These are phyloP conservation scores for Dipodomys ordii DNA, from an alignment of 2,113 vertebrate species.

Conservation along the genomic window DNA sequence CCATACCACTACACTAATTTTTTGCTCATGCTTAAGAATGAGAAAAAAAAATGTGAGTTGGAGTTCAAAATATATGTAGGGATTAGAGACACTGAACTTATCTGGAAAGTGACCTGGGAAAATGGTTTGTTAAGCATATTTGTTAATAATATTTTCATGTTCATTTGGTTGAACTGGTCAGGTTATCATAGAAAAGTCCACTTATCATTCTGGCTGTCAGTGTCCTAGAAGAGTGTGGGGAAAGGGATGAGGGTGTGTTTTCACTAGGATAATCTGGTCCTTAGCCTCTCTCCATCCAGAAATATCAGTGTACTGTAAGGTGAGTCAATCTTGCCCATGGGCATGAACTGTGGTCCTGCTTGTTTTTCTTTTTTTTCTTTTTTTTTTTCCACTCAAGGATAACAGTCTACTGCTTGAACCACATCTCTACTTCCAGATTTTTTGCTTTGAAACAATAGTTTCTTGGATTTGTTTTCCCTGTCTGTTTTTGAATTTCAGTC, in stretches of 20 bases:
- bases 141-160: not conserved
- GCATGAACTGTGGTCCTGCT: too few species aligned
- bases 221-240: not conserved
- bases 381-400: too few species aligned
- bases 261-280: not conserved
- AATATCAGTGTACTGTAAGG: not conserved
- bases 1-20: not conserved
- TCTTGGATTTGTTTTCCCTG: too few species aligned
- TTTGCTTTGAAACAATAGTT: too few species aligned
- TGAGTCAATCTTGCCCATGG: not conserved
- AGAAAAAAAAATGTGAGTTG: not conserved
- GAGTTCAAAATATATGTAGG: not conserved
- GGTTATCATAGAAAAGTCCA: not conserved
- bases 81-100: not conserved
- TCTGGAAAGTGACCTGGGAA: not conserved
- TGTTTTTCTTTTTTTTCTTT: too few species aligned
- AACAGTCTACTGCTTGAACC: too few species aligned
- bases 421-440: too few species aligned
- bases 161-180: not conserved
- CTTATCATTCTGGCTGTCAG: not conserved
- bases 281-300: not conserved
- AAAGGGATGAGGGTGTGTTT: not conserved
- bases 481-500: too few species aligned
- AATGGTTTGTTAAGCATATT: not conserved
- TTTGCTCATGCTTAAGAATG: conserved; percentile 48